Evolutionary conservation across 2,797 vertebrate genomes (phyloP).

Genomic region (Cyclopterus lumpus): DNA sequence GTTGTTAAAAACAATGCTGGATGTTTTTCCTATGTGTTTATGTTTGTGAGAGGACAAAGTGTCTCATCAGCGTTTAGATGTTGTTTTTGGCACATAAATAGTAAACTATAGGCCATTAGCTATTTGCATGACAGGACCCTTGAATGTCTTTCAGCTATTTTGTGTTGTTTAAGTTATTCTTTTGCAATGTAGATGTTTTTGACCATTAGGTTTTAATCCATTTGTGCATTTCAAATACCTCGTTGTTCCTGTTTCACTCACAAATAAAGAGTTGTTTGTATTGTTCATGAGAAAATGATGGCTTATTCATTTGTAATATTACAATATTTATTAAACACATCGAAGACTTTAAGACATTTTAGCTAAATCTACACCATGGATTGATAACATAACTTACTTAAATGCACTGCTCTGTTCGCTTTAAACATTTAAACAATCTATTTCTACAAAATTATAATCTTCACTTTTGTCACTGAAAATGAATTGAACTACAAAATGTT

Average conservation of each 20-base stretch:
- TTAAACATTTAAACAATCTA: background rate
- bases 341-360: background rate
- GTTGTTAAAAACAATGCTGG: constrained; percentile 71
- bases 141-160: constrained; percentile 82
- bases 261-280: constrained; percentile 76
- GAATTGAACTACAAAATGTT: background rate
- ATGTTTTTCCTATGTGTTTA: constrained; percentile 83
- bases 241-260: constrained; percentile 57
- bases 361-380: background rate
- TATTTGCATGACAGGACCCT: constrained; percentile 77
- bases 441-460: background rate
- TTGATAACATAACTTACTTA: background rate
- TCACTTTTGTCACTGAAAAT: background rate
- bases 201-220: constrained; percentile 41
- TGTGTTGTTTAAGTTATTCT: constrained; percentile 74
- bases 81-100: constrained; percentile 60
- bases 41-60: constrained; percentile 87
- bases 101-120: constrained; percentile 60
- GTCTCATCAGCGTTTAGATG: constrained; percentile 57
- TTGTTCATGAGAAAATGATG: constrained; percentile 30
- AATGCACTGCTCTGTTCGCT: background rate
- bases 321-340: background rate
- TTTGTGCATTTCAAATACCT: constrained; percentile 84
- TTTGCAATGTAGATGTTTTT: constrained; percentile 45
- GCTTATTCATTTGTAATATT: background rate